These are phyloP conservation scores for Leptothorax acervorum DNA, from an alignment of 2,888 invertebrate species.

Conservation along the genomic window DNA sequence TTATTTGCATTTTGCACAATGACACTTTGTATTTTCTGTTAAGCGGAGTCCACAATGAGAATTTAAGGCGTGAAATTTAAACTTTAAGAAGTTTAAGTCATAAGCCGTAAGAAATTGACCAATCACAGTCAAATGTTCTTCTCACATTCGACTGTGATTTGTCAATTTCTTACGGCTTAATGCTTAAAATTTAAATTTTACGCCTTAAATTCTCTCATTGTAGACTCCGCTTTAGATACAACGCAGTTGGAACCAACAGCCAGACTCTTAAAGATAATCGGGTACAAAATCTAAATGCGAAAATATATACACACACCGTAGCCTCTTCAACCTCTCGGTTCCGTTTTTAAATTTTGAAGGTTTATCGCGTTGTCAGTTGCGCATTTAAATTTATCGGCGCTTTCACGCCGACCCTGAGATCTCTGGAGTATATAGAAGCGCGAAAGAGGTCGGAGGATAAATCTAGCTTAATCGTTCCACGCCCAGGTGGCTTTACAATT, in stretches of 20 bases:
- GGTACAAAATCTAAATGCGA: neutral
- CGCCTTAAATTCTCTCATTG: no score
- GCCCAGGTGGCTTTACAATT: neutral
- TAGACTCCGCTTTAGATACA: no score
- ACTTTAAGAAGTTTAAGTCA: no score
- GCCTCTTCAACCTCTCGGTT: neutral
- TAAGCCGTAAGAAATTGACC: no score
- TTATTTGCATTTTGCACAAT: neutral
- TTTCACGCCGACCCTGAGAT: neutral
- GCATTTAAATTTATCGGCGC: conserved; percentile 15
- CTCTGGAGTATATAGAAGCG: neutral
- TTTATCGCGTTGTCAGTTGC: conserved; percentile 6
- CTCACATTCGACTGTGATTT: no score
- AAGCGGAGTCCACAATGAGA: no score
- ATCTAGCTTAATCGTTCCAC: neutral
- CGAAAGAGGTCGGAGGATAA: conserved; percentile 8
- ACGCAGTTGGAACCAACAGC: neutral
- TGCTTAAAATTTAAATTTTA: no score
- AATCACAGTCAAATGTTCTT: no score
- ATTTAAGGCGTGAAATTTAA: no score
- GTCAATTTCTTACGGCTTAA: no score
- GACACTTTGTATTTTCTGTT: neutral
- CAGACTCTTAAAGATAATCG: neutral
- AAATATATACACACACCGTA: neutral
- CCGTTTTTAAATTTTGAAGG: conserved; percentile 2